Evolutionary conservation across 2,888 invertebrate genomes (phyloP).

Genomic region (Parnassius glacialis): DNA sequence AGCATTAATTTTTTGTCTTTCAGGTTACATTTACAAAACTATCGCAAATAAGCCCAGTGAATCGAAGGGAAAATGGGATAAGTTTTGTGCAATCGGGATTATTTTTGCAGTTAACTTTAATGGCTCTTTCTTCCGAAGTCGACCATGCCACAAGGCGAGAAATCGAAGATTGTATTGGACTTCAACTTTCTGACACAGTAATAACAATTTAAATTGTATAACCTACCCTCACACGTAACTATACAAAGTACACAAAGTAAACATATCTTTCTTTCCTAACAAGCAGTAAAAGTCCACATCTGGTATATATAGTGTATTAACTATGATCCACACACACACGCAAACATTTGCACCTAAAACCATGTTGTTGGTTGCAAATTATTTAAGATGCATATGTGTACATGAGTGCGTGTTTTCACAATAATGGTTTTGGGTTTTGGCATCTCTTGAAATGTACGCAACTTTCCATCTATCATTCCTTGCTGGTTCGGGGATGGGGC

Average conservation of each 20-base stretch:
- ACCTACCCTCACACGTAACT: neutral
- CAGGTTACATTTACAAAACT: constrained; percentile 60
- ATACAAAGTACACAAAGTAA: neutral
- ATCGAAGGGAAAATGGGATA: constrained; percentile 60
- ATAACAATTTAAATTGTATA: neutral
- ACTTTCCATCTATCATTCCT: too few relatives aligned
- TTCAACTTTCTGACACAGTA: constrained; percentile 52
- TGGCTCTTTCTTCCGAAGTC: constrained; percentile 56
- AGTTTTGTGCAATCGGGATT: constrained; percentile 69
- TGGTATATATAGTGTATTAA: too few relatives aligned
- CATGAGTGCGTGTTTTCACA: too few relatives aligned
- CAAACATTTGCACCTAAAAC: too few relatives aligned
- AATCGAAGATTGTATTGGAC: constrained; percentile 52
- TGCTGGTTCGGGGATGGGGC: too few relatives aligned
- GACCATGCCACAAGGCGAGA: constrained; percentile 53
- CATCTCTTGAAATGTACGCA: too few relatives aligned
- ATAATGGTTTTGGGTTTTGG: too few relatives aligned
- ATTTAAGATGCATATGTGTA: too few relatives aligned
- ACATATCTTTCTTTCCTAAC: too few relatives aligned
- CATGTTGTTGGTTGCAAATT: too few relatives aligned
- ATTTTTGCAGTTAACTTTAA: constrained; percentile 56
- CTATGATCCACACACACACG: too few relatives aligned
- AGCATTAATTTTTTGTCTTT: constrained; percentile 19
- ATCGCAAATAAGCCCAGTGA: constrained; percentile 44
- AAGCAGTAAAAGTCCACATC: too few relatives aligned